A percentile compares a stretch with the other conserved stretches of the same genome.
Conservation (phyloP, 2,888 invertebrate genomes). For the Eristalinus aeneus region DNA sequence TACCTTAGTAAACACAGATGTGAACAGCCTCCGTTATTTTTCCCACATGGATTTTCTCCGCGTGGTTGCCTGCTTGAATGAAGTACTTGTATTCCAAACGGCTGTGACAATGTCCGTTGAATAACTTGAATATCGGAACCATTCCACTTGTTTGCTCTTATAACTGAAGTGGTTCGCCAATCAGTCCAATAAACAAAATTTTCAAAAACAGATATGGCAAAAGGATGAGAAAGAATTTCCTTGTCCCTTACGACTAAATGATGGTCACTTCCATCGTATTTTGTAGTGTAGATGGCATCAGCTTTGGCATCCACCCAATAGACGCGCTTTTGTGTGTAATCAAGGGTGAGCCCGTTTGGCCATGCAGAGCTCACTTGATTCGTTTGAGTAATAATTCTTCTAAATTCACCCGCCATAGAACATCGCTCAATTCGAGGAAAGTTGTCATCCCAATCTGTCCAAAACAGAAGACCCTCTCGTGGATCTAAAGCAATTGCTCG, state of each 20-base stretch:
- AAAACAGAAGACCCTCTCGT: conserved; percentile 88
- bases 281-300: conserved; percentile 92
- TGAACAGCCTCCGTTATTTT: conserved; percentile 88
- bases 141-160: conserved; percentile 93
- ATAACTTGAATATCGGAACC: conserved; percentile 89
- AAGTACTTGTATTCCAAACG: conserved; percentile 93
- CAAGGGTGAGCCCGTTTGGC: conserved; percentile 92
- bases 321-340: conserved; percentile 87
- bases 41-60: conserved; percentile 85
- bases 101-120: conserved; percentile 91
- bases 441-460: conserved; percentile 92
- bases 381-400: conserved; percentile 82
- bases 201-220: conserved; percentile 92
- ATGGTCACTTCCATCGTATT: conserved; percentile 89
- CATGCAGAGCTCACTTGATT: conserved; percentile 84
- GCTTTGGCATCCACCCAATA: conserved; percentile 95
- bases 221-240: conserved; percentile 91
- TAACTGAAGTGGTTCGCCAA: conserved; percentile 93
- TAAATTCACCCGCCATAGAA: conserved; percentile 88
- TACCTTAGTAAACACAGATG: conserved; percentile 88
- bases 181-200: conserved; percentile 96
- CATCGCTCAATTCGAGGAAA: conserved; percentile 91
- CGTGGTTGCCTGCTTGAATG: conserved; percentile 89
- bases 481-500: conserved; percentile 92
- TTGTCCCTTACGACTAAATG: conserved; percentile 85